Evolutionary conservation across 2,797 vertebrate species (phyloP).

Genomic region (Percopsis omiscomaycus): DNA sequence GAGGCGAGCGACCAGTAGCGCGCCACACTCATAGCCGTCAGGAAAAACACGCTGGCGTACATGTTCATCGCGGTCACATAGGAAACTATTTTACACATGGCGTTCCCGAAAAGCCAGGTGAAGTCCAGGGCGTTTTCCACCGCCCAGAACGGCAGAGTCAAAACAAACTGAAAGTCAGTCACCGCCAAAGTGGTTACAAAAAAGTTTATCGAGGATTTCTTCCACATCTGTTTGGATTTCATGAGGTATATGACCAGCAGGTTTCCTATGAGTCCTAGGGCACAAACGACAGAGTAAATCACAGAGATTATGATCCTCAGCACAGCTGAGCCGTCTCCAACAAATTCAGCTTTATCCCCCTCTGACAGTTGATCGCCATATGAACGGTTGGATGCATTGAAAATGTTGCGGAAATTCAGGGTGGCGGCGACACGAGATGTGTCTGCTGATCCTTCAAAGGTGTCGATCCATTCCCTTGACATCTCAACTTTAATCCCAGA

Average conservation of each 20-base stretch:
- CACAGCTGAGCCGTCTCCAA: slow-evolving; percentile 74
- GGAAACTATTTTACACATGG: slow-evolving; percentile 94
- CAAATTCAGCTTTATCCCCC: slow-evolving; percentile 36
- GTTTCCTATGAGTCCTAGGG: slow-evolving; percentile 65
- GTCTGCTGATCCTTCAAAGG: slow-evolving; percentile 49
- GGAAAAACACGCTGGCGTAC: slow-evolving; percentile 97
- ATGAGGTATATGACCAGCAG: slow-evolving; percentile 89
- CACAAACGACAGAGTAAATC: slow-evolving; percentile 91
- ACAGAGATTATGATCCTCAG: slow-evolving; percentile 86
- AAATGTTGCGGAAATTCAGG: slow-evolving; percentile 58
- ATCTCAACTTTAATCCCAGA: slow-evolving; percentile 50
- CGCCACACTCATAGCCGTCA: slow-evolving; percentile 93
- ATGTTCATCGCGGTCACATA: slow-evolving; percentile 94
- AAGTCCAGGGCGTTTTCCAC: slow-evolving; percentile 95
- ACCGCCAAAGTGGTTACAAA: slow-evolving; percentile 92
- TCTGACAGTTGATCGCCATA: slow-evolving; percentile 34
- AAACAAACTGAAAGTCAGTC: slow-evolving; percentile 94
- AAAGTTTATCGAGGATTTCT: slow-evolving; percentile 91
- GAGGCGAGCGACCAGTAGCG: slow-evolving; percentile 89
- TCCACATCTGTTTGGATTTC: slow-evolving; percentile 90
- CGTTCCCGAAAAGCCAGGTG: slow-evolving; percentile 90
- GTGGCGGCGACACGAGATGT: slow-evolving; percentile 34
- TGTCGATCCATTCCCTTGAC: slow-evolving; percentile 57
- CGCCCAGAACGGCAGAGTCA: slow-evolving; percentile 95
- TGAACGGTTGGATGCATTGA: slow-evolving; percentile 66